Evolutionary conservation across 2,113 vertebrate genomes (phyloP).

Genomic region (Pelecanoides urinatrix): DNA sequence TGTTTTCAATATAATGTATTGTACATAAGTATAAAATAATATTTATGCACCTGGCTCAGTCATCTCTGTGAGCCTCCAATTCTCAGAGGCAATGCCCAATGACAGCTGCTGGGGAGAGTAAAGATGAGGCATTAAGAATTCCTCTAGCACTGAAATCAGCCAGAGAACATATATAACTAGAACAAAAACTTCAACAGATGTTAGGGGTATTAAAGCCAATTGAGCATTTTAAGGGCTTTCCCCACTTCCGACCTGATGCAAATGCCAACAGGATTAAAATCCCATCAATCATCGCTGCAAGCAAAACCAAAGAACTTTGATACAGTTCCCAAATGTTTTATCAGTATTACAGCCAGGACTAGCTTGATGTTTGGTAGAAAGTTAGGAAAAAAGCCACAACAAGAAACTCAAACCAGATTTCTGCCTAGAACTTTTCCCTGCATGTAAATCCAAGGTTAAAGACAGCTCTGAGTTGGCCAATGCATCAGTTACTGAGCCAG

Average conservation of each 20-base stretch:
- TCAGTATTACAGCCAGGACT: background rate
- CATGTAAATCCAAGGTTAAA: background rate
- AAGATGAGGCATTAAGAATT: constrained; percentile 33
- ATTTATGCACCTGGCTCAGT: constrained; percentile 45
- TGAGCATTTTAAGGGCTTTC: constrained; percentile 31
- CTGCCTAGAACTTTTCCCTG: background rate
- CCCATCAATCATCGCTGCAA: background rate
- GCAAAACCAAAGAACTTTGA: background rate
- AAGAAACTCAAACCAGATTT: background rate
- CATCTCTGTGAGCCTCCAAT: background rate
- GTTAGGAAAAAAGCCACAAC: background rate
- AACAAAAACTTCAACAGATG: constrained; percentile 56
- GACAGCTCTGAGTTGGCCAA: background rate
- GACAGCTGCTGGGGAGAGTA: constrained; percentile 43
- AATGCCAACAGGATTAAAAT: constrained; percentile 55
- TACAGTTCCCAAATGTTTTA: constrained; percentile 9
- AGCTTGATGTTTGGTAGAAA: background rate
- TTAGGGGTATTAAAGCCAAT: constrained; percentile 23
- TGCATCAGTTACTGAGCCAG: background rate
- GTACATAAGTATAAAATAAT: constrained; percentile 35
- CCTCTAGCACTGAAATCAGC: constrained; percentile 23
- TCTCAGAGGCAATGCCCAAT: constrained; percentile 45
- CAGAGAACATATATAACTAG: constrained; percentile 27
- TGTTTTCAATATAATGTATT: constrained; percentile 36
- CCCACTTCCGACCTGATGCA: constrained; percentile 44